Conservation (phyloP, 2,888 invertebrate species). For the Netelia inedita region DNA sequence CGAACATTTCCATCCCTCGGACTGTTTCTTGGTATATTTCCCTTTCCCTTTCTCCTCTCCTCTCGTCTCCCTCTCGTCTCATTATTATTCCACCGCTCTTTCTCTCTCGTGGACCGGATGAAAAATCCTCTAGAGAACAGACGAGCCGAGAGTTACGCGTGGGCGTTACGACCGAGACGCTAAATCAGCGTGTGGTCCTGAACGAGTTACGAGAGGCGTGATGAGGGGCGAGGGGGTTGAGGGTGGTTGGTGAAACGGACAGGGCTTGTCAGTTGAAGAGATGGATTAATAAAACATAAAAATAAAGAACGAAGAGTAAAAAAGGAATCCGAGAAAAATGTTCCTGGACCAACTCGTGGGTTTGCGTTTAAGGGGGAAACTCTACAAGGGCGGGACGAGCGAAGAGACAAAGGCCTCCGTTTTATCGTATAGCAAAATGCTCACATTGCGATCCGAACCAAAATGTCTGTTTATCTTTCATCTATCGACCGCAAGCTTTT, state of each 20-base stretch:
- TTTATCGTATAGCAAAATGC: no score
- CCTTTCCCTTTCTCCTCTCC: conserved; percentile 9
- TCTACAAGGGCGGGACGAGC: not conserved
- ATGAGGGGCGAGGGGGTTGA: no score
- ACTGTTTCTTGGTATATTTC: conserved; percentile 12
- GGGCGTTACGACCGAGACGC: conserved; percentile 45
- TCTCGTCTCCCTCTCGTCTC: conserved; percentile 1
- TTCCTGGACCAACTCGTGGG: not conserved
- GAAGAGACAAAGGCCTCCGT: no score
- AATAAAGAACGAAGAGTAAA: conserved; percentile 2
- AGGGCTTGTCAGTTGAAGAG: conserved; percentile 6
- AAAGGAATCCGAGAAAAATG: not conserved
- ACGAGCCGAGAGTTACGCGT: conserved; percentile 29
- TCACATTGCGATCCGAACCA: no score
- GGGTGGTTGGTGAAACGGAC: conserved; percentile 4
- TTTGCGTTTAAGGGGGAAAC: not conserved
- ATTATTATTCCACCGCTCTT: conserved; percentile 35
- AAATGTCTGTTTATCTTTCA: no score
- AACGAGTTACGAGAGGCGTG: conserved; percentile 25
- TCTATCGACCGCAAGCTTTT: no score
- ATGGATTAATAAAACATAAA: conserved; percentile 22
- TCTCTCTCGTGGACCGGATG: conserved; percentile 50
- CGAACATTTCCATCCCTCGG: conserved; percentile 11
- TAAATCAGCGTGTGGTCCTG: conserved; percentile 55
- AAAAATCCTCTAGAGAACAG: conserved; percentile 49